These are phyloP conservation scores for Campopleginae sp. DNA, from an alignment of 2,888 invertebrate species.

Conservation along the genomic window DNA sequence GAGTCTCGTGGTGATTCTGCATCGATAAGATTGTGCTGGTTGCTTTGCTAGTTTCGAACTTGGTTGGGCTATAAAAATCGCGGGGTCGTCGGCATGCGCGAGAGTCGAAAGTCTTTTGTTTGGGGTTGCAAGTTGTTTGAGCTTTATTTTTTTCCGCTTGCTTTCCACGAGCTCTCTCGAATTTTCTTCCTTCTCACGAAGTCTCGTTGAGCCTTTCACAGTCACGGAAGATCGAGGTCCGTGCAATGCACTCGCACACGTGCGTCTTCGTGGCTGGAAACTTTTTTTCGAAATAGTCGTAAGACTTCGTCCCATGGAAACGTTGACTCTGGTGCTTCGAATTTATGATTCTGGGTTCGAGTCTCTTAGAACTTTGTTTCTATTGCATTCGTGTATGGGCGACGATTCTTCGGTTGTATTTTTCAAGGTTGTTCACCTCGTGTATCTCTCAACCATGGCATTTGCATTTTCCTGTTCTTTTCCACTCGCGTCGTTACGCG, in stretches of 20 bases:
- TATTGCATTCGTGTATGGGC: conserved; percentile 6
- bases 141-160: conserved; percentile 43
- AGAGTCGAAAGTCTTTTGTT: conserved; percentile 40
- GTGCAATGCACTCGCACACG: neutral
- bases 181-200: conserved; percentile 6
- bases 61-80: conserved; percentile 65
- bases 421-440: neutral
- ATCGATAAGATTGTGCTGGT: conserved; percentile 65
- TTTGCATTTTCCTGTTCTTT: neutral
- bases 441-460: conserved; percentile 15
- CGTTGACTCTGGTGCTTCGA: conserved; percentile 39
- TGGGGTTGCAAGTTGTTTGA: conserved; percentile 27
- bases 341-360: conserved; percentile 42
- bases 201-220: conserved; percentile 25
- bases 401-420: conserved; percentile 37
- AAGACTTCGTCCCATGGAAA: conserved; percentile 51
- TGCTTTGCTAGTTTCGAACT: conserved; percentile 60
- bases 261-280: conserved; percentile 8
- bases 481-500: neutral
- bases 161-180: neutral
- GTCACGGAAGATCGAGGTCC: conserved; percentile 55
- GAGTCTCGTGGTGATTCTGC: conserved; percentile 58
- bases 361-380: conserved; percentile 31
- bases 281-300: conserved; percentile 45
- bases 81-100: conserved; percentile 30